phyloP scores from a whole-genome alignment of 1,140 invertebrate species.

The Drosophila paulistorum region DNA sequence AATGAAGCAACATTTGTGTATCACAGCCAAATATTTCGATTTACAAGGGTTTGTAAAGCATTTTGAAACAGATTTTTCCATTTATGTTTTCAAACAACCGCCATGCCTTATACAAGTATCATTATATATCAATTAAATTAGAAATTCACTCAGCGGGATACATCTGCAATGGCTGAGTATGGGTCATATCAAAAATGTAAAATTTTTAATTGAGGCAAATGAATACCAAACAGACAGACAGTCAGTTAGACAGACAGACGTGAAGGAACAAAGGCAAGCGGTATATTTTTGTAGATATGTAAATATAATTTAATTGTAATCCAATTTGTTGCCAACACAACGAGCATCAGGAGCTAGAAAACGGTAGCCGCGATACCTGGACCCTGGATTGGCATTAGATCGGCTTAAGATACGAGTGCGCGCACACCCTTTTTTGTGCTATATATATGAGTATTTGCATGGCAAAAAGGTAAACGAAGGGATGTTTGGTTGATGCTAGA shows the following conservation, averaged over 20 bases:
- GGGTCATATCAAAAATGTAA: constrained; percentile 57
- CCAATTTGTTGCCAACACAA: constrained; percentile 71
- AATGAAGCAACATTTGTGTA: background rate
- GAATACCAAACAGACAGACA: background rate
- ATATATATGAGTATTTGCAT: constrained; percentile 43
- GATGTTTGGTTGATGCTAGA: background rate
- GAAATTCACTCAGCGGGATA: constrained; percentile 62
- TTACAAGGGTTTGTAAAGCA: background rate
- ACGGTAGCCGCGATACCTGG: constrained; percentile 67
- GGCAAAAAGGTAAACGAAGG: constrained; percentile 19
- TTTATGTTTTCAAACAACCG: background rate
- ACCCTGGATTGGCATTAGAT: constrained; percentile 60
- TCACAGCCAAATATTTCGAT: background rate
- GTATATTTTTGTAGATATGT: constrained; percentile 54
- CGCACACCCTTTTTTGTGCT: constrained; percentile 51
- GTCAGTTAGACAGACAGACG: background rate
- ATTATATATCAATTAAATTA: constrained; percentile 58
- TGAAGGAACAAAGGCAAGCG: constrained; percentile 46
- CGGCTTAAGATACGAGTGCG: constrained; percentile 66
- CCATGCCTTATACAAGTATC: background rate
- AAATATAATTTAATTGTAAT: constrained; percentile 81
- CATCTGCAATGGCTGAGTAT: constrained; percentile 12
- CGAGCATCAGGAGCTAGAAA: constrained; percentile 21
- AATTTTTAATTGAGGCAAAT: constrained; percentile 62
- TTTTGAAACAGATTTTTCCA: background rate